A percentile compares a stretch with the other conserved stretches of the same genome.
phyloP scores from a whole-genome alignment of 92 coral and sea anemone species.

The Desmophyllum pertusum region DNA sequence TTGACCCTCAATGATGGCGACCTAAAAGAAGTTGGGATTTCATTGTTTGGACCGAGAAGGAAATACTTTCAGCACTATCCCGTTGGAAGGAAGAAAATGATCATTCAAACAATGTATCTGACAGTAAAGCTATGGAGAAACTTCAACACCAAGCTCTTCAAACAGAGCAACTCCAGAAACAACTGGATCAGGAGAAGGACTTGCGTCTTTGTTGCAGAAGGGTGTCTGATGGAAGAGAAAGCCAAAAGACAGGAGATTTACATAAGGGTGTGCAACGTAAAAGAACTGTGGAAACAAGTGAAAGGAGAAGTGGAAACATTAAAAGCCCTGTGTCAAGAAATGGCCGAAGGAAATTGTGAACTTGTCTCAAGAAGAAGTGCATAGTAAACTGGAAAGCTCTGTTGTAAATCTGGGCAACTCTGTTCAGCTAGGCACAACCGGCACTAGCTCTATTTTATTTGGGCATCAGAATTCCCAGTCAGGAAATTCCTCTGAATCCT shows the following conservation, averaged over 20 bases:
- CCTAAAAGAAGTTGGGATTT: slow-evolving; percentile 79
- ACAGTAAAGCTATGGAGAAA: slow-evolving; percentile 22
- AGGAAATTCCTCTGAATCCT: slow-evolving; percentile 40
- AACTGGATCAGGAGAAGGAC: slow-evolving; percentile 50
- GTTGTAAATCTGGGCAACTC: slow-evolving; percentile 9
- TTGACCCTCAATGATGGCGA: slow-evolving; percentile 76
- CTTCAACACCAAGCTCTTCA: slow-evolving; percentile 32
- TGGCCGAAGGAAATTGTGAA: not conserved
- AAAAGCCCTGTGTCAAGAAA: slow-evolving; percentile 3
- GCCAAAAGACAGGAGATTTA: slow-evolving; percentile 40
- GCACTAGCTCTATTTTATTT: not conserved
- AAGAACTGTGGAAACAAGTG: slow-evolving; percentile 32
- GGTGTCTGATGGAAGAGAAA: slow-evolving; percentile 65
- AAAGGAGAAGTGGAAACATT: slow-evolving; percentile 24
- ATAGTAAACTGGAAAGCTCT: slow-evolving; percentile 4
- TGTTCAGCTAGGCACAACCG: slow-evolving; percentile 8
- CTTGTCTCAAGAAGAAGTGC: slow-evolving; percentile 23
- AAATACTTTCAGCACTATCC: slow-evolving; percentile 60
- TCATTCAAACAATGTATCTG: not conserved
- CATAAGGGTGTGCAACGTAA: slow-evolving; percentile 16
- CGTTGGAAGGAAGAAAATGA: slow-evolving; percentile 68
- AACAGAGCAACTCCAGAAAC: slow-evolving; percentile 42
- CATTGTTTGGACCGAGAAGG: slow-evolving; percentile 74
- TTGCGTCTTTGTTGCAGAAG: slow-evolving; percentile 53
- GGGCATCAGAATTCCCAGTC: not conserved